phyloP scores from a whole-genome alignment of 2,113 vertebrate species.

The Heptranchias perlo region DNA sequence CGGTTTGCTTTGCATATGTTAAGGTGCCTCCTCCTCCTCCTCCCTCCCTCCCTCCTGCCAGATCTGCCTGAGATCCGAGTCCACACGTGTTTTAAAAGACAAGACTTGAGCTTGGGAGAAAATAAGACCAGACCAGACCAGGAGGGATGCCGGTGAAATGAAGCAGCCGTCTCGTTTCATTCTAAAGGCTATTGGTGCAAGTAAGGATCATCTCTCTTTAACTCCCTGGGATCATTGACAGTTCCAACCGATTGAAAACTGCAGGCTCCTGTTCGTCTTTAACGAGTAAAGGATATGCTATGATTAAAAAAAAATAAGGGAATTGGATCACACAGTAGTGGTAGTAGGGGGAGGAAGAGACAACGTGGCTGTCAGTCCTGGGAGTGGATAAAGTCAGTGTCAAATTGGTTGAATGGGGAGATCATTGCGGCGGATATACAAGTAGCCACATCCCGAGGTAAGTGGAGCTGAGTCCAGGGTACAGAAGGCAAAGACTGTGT shows the following conservation, averaged over 20 bases:
- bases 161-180: background rate
- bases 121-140: background rate
- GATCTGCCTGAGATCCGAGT: background rate
- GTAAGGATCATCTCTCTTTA: background rate
- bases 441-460: background rate
- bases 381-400: background rate
- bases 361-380: background rate
- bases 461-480: background rate
- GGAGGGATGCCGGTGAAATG: background rate
- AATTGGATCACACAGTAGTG: background rate
- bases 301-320: too few relatives aligned
- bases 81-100: background rate
- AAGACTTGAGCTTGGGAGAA: too few relatives aligned
- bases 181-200: background rate
- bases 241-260: background rate
- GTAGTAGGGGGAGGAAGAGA: too few relatives aligned
- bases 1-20: background rate
- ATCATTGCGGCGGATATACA: background rate
- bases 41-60: too few relatives aligned
- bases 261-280: background rate
- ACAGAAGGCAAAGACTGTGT: background rate
- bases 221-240: background rate
- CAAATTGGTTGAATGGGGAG: background rate
- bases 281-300: background rate
- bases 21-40: background rate